Base-by-base conservation (phyloP, 2,888 invertebrate species). In the Drosophila melanocephala region DNA sequence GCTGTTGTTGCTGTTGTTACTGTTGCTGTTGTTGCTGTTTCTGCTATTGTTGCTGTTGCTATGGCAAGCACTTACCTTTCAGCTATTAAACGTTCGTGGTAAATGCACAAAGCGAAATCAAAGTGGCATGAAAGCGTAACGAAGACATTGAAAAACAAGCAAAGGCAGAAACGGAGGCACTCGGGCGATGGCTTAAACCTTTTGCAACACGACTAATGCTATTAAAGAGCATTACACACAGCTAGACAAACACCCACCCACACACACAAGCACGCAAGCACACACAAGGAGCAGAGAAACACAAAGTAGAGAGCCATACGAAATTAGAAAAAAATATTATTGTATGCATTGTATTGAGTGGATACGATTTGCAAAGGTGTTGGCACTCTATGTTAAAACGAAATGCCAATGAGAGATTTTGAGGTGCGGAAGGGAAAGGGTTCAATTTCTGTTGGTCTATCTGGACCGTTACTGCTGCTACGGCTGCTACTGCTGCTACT, bases 21-120 rank as follows among this genome's bases (percentile, higher is more conserved):
- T 89, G 83, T 75, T 79, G 68, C 16, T 62, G 60, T 33, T 70
- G 57, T 50, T 66, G 62, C 32, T 65, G 61, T 28, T 68, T 47
- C 32, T 71, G 57, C 58, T 70, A 42, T 26, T 60, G 65, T 65
- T 72, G 75, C 71, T 73, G 71, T 80, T 82, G 79, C 85, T 68
- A 72, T 75, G 81, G 72, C 76, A 79, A 75, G 73, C 60, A 87
- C 88, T 87, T 88, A 88, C 90, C 87, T 90, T 90, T 87, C 82
- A 86, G 84, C 87, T 86, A 90, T 87, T 87, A 86, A 86, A 88
- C 88, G 88, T 83, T 74, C 81, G 79, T 87, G 88, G 90, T 81
- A 83, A 90, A 88, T 75, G 87, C 86, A 86, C 89, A 89, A 89
- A 86, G 84, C 89, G 64, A 84, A 84, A 89, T 86, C 89, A 89